A percentile compares a stretch with the other conserved stretches of the same genome.
Evolutionary conservation across 2,113 vertebrate genomes (phyloP).

Genomic region (Sphyrna mokarran): DNA sequence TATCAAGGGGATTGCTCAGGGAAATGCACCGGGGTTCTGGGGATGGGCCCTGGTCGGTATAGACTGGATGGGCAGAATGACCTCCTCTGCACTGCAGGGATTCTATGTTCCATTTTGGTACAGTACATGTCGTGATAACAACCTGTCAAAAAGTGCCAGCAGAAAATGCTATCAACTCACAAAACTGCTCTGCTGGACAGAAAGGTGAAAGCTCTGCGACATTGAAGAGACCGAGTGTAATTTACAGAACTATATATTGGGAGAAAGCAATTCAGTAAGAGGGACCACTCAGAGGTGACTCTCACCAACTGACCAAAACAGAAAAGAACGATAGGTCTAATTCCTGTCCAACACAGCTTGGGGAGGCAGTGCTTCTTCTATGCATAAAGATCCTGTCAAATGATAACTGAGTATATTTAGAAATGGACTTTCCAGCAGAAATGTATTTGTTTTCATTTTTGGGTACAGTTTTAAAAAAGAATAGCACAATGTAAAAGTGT

Average conservation of each 20-base stretch:
- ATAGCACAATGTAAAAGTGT: slow-evolving; percentile 37
- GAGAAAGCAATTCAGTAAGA: slow-evolving; percentile 32
- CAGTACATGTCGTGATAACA: not conserved
- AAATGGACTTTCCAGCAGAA: slow-evolving; percentile 24
- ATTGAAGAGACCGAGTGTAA: slow-evolving; percentile 16
- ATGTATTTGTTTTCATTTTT: slow-evolving; percentile 18
- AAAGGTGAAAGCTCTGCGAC: not conserved
- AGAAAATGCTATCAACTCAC: not conserved
- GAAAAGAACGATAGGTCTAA: not conserved
- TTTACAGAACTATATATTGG: slow-evolving; percentile 27
- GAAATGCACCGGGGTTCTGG: too few relatives aligned
- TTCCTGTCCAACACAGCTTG: not conserved
- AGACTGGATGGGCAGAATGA: too few relatives aligned
- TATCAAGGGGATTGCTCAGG: too few relatives aligned
- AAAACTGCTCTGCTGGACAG: not conserved
- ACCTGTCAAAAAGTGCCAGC: slow-evolving; percentile 1
- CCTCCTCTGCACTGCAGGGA: too few relatives aligned
- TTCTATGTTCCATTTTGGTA: not conserved
- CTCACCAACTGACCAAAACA: slow-evolving; percentile 14
- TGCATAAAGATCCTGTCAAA: slow-evolving; percentile 25
- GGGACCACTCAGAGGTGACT: slow-evolving; percentile 32
- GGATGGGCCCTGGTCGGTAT: too few relatives aligned
- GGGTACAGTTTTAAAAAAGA: slow-evolving; percentile 31
- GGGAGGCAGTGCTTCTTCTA: slow-evolving; percentile 10
- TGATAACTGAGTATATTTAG: slow-evolving; percentile 32